phyloP scores from a whole-genome alignment of 2,888 invertebrate species.

The Stenolophus ochropezus region DNA sequence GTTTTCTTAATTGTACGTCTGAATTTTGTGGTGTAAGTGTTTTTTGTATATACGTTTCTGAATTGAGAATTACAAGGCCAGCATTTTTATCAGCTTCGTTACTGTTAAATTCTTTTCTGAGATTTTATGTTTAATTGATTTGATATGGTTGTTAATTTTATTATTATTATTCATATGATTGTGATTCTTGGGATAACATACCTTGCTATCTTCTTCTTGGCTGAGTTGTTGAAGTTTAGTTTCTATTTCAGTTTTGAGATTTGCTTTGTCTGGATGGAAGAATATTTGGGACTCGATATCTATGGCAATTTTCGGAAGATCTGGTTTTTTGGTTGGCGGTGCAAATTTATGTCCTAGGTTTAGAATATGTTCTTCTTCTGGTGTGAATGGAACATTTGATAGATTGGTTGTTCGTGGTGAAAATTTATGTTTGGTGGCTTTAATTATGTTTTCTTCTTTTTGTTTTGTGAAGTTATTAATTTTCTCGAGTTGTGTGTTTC shows the following conservation, averaged over 20 bases:
- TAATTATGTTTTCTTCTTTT: no score
- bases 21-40: not conserved
- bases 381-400: not conserved
- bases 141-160: not conserved
- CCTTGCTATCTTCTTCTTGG: not conserved
- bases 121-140: not conserved
- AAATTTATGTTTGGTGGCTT: not conserved
- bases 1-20: no score
- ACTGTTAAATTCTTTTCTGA: not conserved
- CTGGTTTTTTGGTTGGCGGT: not conserved
- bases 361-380: not conserved
- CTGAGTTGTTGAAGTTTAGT: not conserved
- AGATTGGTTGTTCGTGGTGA: not conserved
- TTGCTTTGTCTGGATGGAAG: not conserved
- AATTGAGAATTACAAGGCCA: not conserved
- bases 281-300: not conserved
- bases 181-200: not conserved
- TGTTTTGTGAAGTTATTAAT: no score
- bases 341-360: not conserved
- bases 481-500: no score
- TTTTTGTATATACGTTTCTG: not conserved
- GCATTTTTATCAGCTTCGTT: constrained; percentile 1
- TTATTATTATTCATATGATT: not conserved
- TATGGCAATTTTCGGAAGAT: not conserved
- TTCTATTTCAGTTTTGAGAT: not conserved